Base-by-base conservation (phyloP, 1,140 invertebrate genomes). In the Heliconius hewitsoni region DNA sequence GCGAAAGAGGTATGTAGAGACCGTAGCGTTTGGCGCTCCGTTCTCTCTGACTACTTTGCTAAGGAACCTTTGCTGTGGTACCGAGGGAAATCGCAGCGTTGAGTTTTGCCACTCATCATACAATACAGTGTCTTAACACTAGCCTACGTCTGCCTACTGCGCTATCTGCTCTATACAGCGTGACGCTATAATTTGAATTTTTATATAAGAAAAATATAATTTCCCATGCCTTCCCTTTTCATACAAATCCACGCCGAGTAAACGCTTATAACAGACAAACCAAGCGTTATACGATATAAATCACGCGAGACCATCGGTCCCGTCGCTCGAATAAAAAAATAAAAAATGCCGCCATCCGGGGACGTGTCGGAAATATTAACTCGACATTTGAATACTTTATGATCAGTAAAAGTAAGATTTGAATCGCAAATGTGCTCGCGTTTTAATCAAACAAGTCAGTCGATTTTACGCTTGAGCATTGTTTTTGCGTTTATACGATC, bases 341-440 rank as follows among this genome's bases (percentile, higher is more conserved):
- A 77, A 83, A 30, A 85, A 83, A 78, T 52, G 74, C 55, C 82
- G 70, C 78, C 74, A 79, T 79, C 72, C 79, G 76, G 52, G 87
- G 84, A 91, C 89, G 91, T 89, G 89, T 90, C 88, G 86, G 86
- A 92, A 92, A 93, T 93, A 91, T 93, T 91, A 92, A 91, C 89
- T 85, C 83, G 82, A 82, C 87, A 91, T 93, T 93, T 92, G 90
- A 93, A 93, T 93, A 89, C 90, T 93, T 93, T 93, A 93, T 91
- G 91, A 93, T 92, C 90, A 90, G 91, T 91, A 93, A 93, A 93
- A 91, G 85, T 85, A 89, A 88, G 89, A 93, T 93, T 93, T 91
- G 90, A 92, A 93, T 93, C 86, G 85, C 90, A 92, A 93, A 93
- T 92, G 87, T 90, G 86, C 89, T 90, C 87, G 87, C 87, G 87